These are phyloP conservation scores for Trematomus loennbergii DNA, from an alignment of 2,113 vertebrate genomes.

Conservation along the genomic window DNA sequence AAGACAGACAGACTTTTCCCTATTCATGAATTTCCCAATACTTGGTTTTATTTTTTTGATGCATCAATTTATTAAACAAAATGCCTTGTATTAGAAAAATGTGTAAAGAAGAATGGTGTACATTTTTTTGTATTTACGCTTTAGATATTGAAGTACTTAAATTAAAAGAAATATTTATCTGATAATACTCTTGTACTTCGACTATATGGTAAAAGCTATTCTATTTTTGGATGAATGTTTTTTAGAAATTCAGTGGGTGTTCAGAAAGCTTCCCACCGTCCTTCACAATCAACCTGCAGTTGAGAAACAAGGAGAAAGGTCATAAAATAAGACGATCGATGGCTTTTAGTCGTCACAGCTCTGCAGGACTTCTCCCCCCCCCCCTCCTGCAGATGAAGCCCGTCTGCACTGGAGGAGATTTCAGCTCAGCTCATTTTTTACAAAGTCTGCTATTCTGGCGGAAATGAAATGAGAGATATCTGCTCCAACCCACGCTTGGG, in stretches of 20 bases:
- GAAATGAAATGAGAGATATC: background rate
- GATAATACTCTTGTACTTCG: no score
- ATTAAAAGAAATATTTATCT: no score
- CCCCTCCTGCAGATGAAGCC: conserved; percentile 17
- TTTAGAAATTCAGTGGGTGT: background rate
- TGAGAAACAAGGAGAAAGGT: conserved; percentile 8
- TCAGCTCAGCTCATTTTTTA: background rate
- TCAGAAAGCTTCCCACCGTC: conserved; percentile 1
- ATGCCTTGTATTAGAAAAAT: no score
- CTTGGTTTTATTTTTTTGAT: no score
- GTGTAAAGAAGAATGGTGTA: no score
- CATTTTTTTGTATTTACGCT: no score
- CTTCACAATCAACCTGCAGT: conserved; percentile 12
- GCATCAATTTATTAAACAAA: no score
- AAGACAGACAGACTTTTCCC: no score
- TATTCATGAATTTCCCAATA: no score
- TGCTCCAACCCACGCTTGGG: background rate
- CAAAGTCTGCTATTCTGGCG: conserved; percentile 3
- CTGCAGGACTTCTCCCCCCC: conserved; percentile 25
- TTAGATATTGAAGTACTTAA: no score
- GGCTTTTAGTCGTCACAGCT: conserved; percentile 1
- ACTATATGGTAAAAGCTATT: background rate
- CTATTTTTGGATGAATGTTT: background rate
- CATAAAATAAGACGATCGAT: conserved; percentile 22
- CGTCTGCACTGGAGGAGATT: conserved; percentile 1